A percentile compares a stretch with the other conserved stretches of the same genome.
phyloP scores from a whole-genome alignment of 1,140 invertebrate genomes.

The Oreohelix idahoensis region DNA sequence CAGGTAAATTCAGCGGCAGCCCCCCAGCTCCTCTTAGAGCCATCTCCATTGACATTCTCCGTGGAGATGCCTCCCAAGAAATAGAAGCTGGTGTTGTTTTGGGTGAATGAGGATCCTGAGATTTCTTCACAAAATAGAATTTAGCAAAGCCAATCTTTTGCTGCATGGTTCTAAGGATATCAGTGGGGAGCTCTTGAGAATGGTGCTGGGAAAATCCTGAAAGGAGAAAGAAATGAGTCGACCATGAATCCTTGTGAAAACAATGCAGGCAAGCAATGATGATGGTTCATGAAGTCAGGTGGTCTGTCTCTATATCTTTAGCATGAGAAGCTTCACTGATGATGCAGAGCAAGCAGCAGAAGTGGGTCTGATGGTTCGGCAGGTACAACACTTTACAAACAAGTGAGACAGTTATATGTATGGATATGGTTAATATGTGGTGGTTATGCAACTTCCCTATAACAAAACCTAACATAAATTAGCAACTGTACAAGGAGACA shows the following conservation, averaged over 20 bases:
- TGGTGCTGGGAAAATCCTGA: slow-evolving; percentile 38
- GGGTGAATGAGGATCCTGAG: slow-evolving; percentile 22
- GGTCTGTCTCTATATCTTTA: not conserved
- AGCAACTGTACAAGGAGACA: too few species aligned
- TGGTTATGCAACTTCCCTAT: too few species aligned
- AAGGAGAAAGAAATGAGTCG: slow-evolving; percentile 27
- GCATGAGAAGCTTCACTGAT: not conserved
- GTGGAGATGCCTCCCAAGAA: slow-evolving; percentile 28
- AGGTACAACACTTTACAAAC: not conserved
- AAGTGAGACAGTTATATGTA: too few species aligned
- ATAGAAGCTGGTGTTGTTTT: slow-evolving; percentile 24
- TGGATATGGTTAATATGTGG: too few species aligned
- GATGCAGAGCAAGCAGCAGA: not conserved
- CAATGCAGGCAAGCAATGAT: not conserved
- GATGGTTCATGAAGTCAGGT: not conserved
- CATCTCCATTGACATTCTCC: slow-evolving; percentile 39
- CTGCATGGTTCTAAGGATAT: slow-evolving; percentile 36
- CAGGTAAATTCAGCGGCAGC: not conserved
- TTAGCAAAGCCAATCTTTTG: slow-evolving; percentile 39
- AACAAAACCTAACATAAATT: too few species aligned
- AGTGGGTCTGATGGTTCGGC: not conserved
- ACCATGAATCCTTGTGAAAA: slow-evolving; percentile 14
- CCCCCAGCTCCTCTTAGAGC: not conserved
- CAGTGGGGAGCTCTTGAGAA: slow-evolving; percentile 30
- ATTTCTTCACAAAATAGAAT: slow-evolving; percentile 40